Base-by-base conservation (phyloP, 53 echinoderm and acorn worm species). In the Zoroaster sp. region DNA sequence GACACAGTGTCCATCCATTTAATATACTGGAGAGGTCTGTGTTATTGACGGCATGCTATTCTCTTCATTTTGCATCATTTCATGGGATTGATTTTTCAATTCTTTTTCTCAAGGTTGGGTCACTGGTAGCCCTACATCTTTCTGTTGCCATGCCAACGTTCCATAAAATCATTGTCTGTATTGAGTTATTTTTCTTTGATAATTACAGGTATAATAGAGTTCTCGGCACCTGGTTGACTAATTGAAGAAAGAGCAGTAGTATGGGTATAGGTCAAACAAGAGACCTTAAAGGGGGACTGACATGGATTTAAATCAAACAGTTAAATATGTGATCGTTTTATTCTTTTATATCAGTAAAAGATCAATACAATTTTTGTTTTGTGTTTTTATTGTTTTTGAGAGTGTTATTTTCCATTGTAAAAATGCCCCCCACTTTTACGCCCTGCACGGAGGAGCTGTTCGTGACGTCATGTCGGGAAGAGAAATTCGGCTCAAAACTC, bases 11-110 rank as follows among this genome's bases (percentile, higher is more conserved):
- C 14, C 35, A 47, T n/a, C 75, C n/a, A n/a, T n/a, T n/a, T n/a
- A n/a, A n/a, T n/a, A n/a, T n/a, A n/a, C n/a, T n/a, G n/a, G n/a
- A 49, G 32, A 33, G 76, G 76, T 46, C 8, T 59, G 63, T 28
- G 47, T 20, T 74, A 43, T 74, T 74, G 74, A 74, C 74, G 40
- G 44, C 6, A 38, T 20, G 8, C 74, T 74, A 10, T 59, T 15
- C 53, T 78, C 78, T 30, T 31, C 5, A 3, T 75, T 44, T 9
- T 45, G 0, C 10, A 43, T 1, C 55, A 13, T 66, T 82, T 67
- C 41, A 82, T 32, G 32, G 6, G 43, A 82, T 82, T 82, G 82
- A 82, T 82, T 82, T 82, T 54, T 66, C 42, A 32, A 43, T 68
- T 66, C 33, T 37, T 40, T 4, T 8, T 67, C 7, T 41, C 66